Evolutionary conservation across 1,140 invertebrate genomes (phyloP).

Genomic region (Apolygus lucorum): DNA sequence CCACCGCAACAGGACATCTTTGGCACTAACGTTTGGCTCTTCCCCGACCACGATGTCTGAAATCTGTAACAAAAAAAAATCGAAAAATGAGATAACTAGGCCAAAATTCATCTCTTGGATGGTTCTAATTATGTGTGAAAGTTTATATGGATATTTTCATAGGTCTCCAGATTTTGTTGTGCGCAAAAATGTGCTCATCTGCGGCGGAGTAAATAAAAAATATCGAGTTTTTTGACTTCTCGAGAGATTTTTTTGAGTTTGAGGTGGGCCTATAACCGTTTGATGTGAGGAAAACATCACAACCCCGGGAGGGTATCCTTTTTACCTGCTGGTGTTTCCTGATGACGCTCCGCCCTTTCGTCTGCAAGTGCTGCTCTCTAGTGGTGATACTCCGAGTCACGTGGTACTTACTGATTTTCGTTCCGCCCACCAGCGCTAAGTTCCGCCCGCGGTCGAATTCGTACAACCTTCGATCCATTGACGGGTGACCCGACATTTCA

Average conservation of each 20-base stretch:
- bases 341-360: conserved; percentile 10
- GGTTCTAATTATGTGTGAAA: too few relatives aligned
- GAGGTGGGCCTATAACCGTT: too few relatives aligned
- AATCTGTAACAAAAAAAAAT: conserved; percentile 66
- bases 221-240: too few relatives aligned
- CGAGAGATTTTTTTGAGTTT: too few relatives aligned
- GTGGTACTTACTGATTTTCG: conserved; percentile 1
- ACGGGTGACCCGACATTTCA: conserved; percentile 4
- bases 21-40: conserved; percentile 85
- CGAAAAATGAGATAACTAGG: too few relatives aligned
- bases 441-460: conserved; percentile 5
- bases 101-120: too few relatives aligned
- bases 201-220: too few relatives aligned
- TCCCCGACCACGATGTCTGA: conserved; percentile 94
- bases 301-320: too few relatives aligned
- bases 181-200: too few relatives aligned
- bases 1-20: conserved; percentile 92
- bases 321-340: conserved; percentile 6
- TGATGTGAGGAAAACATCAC: too few relatives aligned
- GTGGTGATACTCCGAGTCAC: conserved; percentile 1
- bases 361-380: conserved; percentile 4
- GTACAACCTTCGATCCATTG: conserved; percentile 5
- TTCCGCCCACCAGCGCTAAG: background rate
- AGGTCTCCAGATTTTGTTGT: too few relatives aligned
- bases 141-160: too few relatives aligned